Conservation (phyloP, 2,888 invertebrate species). For the Bellardia pandia region DNA sequence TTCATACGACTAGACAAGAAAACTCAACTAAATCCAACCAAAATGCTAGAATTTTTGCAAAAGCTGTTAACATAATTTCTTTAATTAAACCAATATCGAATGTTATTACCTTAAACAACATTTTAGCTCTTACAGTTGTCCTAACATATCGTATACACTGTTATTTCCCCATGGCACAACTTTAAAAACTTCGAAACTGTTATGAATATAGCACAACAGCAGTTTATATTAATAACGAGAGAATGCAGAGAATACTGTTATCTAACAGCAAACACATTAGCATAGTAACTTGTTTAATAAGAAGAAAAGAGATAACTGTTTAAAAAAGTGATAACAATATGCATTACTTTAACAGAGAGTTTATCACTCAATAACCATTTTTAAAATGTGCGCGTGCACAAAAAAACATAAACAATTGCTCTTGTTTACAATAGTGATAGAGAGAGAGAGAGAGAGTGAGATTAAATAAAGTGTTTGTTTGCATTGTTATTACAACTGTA, state of each 20-base stretch:
- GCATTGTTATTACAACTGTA: neutral
- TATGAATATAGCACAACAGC: neutral
- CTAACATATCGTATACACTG: slow-evolving; percentile 48
- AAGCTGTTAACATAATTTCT: neutral
- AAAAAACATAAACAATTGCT: neutral
- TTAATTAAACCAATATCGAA: neutral
- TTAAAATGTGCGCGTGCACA: slow-evolving; percentile 28
- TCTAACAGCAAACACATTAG: neutral
- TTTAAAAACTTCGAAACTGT: slow-evolving; percentile 50
- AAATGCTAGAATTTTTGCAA: neutral
- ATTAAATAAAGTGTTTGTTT: neutral
- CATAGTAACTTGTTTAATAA: neutral
- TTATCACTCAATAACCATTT: slow-evolving; percentile 53
- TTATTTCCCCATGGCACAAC: slow-evolving; percentile 8
- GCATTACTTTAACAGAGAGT: neutral
- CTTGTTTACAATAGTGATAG: neutral
- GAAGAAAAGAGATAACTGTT: slow-evolving; percentile 27
- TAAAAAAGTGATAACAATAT: neutral
- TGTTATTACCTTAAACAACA: neutral
- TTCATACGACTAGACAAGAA: neutral
- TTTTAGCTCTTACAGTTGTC: neutral
- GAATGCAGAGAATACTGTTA: neutral
- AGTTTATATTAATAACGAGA: neutral
- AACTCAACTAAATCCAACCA: neutral
- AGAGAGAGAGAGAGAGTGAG: neutral